Evolutionary conservation across 2,113 vertebrate species (phyloP), one percentile per base, ranked within the genome.

Genomic region (Anguilla rostrata): DNA sequence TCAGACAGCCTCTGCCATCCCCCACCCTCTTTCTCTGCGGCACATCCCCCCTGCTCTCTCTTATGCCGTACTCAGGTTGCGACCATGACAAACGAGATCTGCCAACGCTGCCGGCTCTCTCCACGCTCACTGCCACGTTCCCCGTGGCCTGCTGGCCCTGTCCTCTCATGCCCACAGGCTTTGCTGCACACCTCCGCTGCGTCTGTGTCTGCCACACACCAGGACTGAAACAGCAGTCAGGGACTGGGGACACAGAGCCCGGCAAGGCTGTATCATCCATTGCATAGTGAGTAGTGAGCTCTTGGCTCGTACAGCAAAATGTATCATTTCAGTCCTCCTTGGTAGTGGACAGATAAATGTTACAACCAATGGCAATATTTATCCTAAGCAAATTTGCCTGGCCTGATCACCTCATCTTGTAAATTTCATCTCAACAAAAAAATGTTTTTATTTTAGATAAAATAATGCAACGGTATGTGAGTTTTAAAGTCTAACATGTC

Each of bases 1-100:
- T 11, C n/a, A 12, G 1, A 1, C 71, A 75, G 11, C 26, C 71
- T 75, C 71, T 75, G 8, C n/a, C 11, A 26, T 75, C 71, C 71
- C 71, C 71, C n/a, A 7, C n/a, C 11, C 9, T 34, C 26, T n/a
- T 66, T 49, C 40, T 84, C n/a, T 53, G 41, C 18, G 9, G 22
- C 66, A 20, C 43, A 3, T 12, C 14, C 15, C 66, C 41, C 41
- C 41, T 9, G 29, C 43, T 78, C 43, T 39, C 22, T 41, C 16
- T 78, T 66, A 20, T 66, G 34, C n/a, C 15, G 15, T 53, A 66
- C 43, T 26, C 34, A 7, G 66, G 8, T 9, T 22, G 26, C 34
- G 71, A 75, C 71, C 46, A 14, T 53, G 84, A 84, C 84, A 84
- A 84, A 84, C 84, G 26, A 34, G 43, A 43, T 41, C 84, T 39